Evolutionary conservation across 2,113 vertebrate species (phyloP), one percentile per base, ranked within the genome.

Genomic region (Corydoras sp.): DNA sequence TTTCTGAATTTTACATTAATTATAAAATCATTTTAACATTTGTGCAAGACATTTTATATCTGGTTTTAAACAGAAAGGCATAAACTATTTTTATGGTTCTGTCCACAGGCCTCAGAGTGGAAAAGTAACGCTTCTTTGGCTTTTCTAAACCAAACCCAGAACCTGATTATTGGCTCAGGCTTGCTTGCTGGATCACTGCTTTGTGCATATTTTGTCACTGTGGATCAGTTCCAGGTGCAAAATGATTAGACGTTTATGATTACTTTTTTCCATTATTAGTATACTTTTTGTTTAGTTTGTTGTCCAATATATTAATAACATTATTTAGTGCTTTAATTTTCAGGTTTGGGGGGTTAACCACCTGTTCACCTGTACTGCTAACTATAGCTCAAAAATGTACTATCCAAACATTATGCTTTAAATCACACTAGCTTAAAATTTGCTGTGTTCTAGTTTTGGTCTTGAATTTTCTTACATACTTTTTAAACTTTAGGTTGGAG

Each of bases 111-210:
- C 15, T 90, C 90, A 0, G 95, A 97, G 69, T 95, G 93, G 94
- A 93, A 93, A 76, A 92, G 88, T 14, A 95, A 75, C 0, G 93
- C 95, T 10, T 95, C 94, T 0, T 84, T 95, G 66, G 92, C 90
- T 48, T 74, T 96, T 32, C 85, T 97, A 60, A 97, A 97, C 75
- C 93, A 96, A 84, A 92, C 91, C 2, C 95, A 96, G 89, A 95
- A 94, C 76, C 3, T 95, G 35, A 88, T 96, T 77, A 96, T 96
- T 2, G 91, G 92, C 3, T 73, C 88, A 0, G 94, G 93, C 18
- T 87, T 96, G 24, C 89, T 97, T 0, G 85, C 90, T 0, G 95
- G 95, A 24, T 95, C 93, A 13, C 85, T 96, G 69, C 89, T 95
- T 58, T 95, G 92, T 1, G 90, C 92, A 5, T 90, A 91, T 81